phyloP scores from a whole-genome alignment of 2,113 vertebrate species.

The Craseonycteris thonglongyai region DNA sequence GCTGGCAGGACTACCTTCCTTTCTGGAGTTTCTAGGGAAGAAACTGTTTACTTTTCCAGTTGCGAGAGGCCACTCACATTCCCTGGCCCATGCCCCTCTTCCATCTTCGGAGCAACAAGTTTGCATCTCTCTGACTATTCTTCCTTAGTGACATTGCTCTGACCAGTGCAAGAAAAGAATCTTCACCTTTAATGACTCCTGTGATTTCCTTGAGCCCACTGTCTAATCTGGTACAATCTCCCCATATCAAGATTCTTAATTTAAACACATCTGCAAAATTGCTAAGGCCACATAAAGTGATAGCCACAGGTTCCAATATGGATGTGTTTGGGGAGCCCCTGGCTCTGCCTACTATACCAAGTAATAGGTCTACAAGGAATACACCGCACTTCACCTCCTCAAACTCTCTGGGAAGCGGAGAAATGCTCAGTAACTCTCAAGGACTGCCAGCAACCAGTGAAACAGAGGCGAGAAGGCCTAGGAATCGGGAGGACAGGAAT shows the following conservation, averaged over 20 bases:
- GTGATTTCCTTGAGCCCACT: background rate
- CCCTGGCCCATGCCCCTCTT: background rate
- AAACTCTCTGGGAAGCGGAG: background rate
- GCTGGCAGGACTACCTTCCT: background rate
- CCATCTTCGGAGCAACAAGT: background rate
- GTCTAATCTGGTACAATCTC: background rate
- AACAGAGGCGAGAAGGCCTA: background rate
- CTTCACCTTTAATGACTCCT: background rate
- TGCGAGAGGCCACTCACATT: background rate
- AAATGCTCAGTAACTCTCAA: background rate
- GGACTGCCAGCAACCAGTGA: background rate
- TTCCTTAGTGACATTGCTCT: background rate
- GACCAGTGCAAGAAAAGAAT: background rate
- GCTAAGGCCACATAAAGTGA: background rate
- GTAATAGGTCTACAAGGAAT: background rate
- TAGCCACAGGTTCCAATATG: background rate
- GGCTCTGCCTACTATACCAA: background rate
- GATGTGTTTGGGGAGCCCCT: fast-evolving
- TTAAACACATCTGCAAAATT: background rate
- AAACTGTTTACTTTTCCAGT: background rate
- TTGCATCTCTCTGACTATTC: background rate
- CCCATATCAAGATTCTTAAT: background rate
- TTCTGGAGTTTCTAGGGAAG: background rate
- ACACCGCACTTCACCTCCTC: background rate
- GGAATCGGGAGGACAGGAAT: background rate